phyloP scores from a whole-genome alignment of 2,113 vertebrate species.

The Cervus canadensis region DNA sequence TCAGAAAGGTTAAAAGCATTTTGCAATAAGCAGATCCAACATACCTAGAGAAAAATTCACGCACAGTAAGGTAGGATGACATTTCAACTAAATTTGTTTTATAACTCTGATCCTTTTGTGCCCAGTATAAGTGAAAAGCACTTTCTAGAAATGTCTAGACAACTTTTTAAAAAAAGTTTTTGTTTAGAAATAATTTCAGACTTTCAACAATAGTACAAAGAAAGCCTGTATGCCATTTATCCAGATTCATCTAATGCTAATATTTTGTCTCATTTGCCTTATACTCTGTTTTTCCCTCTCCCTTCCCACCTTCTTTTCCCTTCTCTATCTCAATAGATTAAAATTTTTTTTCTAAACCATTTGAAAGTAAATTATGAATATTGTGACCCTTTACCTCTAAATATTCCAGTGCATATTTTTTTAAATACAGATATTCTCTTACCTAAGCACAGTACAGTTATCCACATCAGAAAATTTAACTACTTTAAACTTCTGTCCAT shows the following conservation, averaged over 20 bases:
- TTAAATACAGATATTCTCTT: background rate
- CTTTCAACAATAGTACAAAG: background rate
- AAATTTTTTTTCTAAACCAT: background rate
- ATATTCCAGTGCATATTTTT: background rate
- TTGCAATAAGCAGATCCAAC: background rate
- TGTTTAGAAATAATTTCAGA: conserved; percentile 21
- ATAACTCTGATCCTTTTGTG: background rate
- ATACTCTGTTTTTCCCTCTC: background rate
- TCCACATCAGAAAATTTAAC: background rate
- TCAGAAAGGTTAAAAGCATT: background rate
- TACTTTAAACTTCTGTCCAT: background rate
- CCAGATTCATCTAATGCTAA: background rate
- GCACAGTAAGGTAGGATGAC: background rate
- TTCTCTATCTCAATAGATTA: background rate
- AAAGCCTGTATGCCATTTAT: background rate
- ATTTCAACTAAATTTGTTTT: background rate
- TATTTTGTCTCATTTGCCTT: background rate
- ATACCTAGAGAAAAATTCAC: background rate
- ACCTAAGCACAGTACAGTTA: background rate
- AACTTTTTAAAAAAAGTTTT: background rate
- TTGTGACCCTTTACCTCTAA: background rate
- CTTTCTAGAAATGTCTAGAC: background rate
- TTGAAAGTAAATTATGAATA: background rate
- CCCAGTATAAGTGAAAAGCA: background rate
- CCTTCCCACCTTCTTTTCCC: background rate